These are phyloP conservation scores for Dipodomys spectabilis DNA, from an alignment of 2,113 vertebrate genomes.

Conservation along the genomic window DNA sequence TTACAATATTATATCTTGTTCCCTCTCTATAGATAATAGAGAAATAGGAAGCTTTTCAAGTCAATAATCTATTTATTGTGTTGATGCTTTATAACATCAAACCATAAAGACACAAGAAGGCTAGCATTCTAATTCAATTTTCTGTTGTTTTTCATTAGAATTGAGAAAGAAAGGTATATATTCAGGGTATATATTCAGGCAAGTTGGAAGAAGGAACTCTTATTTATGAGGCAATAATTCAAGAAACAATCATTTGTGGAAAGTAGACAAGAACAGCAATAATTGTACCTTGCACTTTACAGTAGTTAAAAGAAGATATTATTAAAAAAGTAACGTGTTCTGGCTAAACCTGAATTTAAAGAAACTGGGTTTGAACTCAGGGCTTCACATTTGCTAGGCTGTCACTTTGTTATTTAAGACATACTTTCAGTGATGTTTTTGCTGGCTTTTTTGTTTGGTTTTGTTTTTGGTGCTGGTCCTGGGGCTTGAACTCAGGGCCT, in stretches of 20 bases:
- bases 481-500: too few species aligned
- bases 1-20: neutral
- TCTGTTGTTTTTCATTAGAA: neutral
- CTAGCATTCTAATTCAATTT: neutral
- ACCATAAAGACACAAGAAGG: neutral
- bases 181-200: neutral
- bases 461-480: too few species aligned
- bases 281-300: neutral
- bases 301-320: conserved; percentile 36
- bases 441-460: too few species aligned
- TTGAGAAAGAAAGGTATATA: neutral
- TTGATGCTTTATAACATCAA: neutral
- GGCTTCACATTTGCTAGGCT: neutral
- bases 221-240: neutral
- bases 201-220: conserved; percentile 19
- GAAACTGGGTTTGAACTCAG: too few species aligned
- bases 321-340: neutral
- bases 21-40: neutral
- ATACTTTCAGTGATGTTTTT: too few species aligned
- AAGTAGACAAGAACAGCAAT: neutral
- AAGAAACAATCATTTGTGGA: conserved; percentile 11
- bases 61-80: neutral
- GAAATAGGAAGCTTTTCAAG: neutral
- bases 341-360: too few species aligned
- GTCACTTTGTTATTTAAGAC: too few species aligned